Conservation (phyloP, 2,888 invertebrate species). For the Cantharis lateralis region DNA sequence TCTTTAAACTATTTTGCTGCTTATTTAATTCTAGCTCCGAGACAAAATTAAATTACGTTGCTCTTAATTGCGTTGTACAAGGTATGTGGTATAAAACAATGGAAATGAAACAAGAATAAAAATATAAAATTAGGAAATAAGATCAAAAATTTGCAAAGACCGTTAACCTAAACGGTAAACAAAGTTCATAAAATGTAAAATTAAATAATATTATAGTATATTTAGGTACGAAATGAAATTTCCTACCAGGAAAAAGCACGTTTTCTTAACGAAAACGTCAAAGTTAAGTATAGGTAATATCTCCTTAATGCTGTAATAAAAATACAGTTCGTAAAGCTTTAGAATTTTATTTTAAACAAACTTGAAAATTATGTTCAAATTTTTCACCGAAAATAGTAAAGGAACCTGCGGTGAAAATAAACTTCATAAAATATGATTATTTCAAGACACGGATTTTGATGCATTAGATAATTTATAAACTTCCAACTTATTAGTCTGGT, state of each 20-base stretch:
- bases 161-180: background rate
- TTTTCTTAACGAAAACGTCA: background rate
- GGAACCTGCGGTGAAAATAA: background rate
- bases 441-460: background rate
- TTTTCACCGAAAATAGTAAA: background rate
- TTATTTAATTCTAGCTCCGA: background rate
- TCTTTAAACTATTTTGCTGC: background rate
- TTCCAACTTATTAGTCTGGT: background rate
- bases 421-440: background rate
- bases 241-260: background rate
- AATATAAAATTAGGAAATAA: background rate
- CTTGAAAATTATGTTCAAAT: background rate
- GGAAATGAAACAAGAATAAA: background rate
- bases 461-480: background rate
- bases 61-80: background rate
- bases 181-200: background rate
- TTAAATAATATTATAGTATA: background rate
- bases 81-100: background rate
- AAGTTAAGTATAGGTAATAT: background rate
- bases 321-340: background rate
- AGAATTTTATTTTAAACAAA: background rate
- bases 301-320: background rate
- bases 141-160: background rate
- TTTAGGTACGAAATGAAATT: background rate
- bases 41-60: background rate